phyloP scores from a whole-genome alignment of 23 tunicate genomes.

The Trididemnum clinides region DNA sequence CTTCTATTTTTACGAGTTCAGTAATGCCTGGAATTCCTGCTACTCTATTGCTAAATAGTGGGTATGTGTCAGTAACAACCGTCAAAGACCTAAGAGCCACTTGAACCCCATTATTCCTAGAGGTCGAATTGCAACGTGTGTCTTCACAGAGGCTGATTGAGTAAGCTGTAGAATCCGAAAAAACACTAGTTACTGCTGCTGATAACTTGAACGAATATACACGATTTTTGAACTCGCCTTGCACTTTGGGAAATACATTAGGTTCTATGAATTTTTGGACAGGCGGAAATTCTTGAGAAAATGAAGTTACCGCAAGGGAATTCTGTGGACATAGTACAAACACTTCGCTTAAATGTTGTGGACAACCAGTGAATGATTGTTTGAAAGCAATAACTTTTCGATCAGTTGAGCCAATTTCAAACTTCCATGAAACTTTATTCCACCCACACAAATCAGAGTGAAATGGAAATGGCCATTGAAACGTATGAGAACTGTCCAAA shows the following conservation, averaged over 20 bases:
- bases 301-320: not conserved
- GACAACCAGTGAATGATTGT: not conserved
- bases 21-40: not conserved
- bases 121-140: not conserved
- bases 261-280: not conserved
- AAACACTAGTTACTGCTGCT: not conserved
- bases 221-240: not conserved
- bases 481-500: not conserved
- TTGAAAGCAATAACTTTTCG: not conserved
- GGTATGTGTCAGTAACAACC: not conserved
- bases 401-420: not conserved
- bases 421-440: conserved; percentile 13
- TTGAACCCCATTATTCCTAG: not conserved
- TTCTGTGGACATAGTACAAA: not conserved
- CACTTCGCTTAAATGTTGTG: not conserved
- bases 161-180: not conserved
- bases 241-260: too few species aligned
- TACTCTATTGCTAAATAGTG: not conserved
- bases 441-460: not conserved
- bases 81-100: not conserved
- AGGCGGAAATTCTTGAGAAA: not conserved
- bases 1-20: not conserved
- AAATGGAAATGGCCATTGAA: not conserved
- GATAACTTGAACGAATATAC: not conserved
- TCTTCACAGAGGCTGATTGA: not conserved